Percentiles rank a stretch among this genome's conserved stretches.
These are phyloP conservation scores for Limnothrissa miodon DNA, from an alignment of 2,113 vertebrate species.

Conservation along the genomic window DNA sequence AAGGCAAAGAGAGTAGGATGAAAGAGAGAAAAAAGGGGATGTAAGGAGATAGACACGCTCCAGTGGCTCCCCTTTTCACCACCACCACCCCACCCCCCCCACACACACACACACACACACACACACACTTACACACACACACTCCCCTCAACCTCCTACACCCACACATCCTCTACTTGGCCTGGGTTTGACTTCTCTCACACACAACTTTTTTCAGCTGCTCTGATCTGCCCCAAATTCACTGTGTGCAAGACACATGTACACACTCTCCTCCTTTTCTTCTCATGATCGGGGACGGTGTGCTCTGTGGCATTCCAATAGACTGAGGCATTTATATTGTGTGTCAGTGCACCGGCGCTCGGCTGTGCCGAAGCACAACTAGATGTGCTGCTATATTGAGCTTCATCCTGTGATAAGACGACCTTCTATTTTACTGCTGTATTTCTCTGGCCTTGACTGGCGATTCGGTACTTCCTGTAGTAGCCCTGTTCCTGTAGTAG, in stretches of 20 bases:
- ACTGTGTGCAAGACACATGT: not conserved
- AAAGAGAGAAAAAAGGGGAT: not conserved
- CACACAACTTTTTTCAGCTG: not conserved
- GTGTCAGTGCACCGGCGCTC: not conserved
- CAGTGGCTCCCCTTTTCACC: not conserved
- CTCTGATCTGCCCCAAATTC: not conserved
- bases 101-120: too few relatives aligned
- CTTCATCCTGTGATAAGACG: not conserved
- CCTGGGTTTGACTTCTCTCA: slow-evolving; percentile 2
- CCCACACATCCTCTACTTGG: not conserved
- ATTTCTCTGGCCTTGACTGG: not conserved
- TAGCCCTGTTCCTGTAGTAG: not conserved
- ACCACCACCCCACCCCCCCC: not conserved
- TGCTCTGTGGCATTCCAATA: not conserved
- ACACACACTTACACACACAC: too few relatives aligned
- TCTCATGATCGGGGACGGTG: not conserved
- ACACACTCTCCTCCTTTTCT: not conserved
- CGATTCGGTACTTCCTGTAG: too few relatives aligned
- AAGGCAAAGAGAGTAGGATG: not conserved
- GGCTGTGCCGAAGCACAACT: not conserved
- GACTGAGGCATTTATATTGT: not conserved
- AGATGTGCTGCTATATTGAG: not conserved
- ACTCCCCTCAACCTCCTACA: too few relatives aligned
- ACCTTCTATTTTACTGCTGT: not conserved
- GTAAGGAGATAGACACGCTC: not conserved